These are phyloP conservation scores for Akabosia matsudoensis DNA, from an alignment of 1,140 invertebrate genomes.

Conservation along the genomic window DNA sequence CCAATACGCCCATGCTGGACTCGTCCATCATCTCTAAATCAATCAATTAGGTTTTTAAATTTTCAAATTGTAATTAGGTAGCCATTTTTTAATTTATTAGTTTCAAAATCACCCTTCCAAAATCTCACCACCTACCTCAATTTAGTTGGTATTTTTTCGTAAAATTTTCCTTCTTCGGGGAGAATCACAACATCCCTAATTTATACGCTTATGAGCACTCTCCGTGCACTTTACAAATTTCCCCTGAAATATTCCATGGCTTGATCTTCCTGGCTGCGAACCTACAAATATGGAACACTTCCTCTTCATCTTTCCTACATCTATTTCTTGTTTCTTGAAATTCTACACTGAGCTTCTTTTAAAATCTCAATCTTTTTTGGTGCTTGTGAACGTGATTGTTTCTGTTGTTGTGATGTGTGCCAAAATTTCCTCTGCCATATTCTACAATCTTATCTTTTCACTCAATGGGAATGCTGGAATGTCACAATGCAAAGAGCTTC, in stretches of 20 bases:
- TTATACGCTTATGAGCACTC: not conserved
- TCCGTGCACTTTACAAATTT: not conserved
- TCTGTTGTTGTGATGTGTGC: not conserved
- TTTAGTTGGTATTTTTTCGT: not conserved
- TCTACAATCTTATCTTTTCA: not conserved
- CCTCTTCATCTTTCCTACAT: not conserved
- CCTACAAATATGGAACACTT: not conserved
- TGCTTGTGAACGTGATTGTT: not conserved
- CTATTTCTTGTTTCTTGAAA: not conserved
- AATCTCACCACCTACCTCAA: conserved; percentile 4
- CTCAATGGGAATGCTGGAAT: not conserved
- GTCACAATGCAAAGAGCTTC: not conserved
- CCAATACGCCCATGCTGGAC: not conserved
- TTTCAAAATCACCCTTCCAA: not conserved
- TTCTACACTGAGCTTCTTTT: not conserved
- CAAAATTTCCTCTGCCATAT: not conserved
- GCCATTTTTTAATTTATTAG: conserved; percentile 9
- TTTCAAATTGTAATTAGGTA: conserved; percentile 4
- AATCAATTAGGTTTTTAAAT: not conserved
- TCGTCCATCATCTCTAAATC: not conserved
- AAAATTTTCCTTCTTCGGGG: not conserved
- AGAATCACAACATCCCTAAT: not conserved
- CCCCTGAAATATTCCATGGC: too few species aligned
- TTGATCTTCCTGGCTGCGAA: too few species aligned
- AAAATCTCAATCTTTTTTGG: not conserved